Base-by-base conservation (phyloP, 2,888 invertebrate species). In the Trachelus stipa region DNA sequence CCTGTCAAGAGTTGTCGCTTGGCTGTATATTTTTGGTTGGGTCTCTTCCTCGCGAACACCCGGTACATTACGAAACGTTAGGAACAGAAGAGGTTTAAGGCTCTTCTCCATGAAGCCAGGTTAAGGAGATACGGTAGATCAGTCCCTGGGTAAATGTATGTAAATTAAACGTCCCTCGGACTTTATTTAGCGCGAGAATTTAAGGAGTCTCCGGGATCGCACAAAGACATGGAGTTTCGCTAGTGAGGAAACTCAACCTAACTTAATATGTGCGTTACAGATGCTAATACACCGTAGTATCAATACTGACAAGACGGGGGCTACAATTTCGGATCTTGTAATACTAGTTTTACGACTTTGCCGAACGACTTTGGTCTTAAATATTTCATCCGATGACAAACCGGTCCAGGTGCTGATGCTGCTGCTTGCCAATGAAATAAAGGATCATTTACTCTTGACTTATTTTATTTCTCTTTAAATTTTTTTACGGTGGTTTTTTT, bases 161-260 rank as follows among this genome's bases (percentile, higher is more conserved):
- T 81, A 87, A 87, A 87, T 87, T 85, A 84, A 87, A 87, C 81
- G 85, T 87, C 83, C 82, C 82, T 79, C 83, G 56, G 86, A 86
- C 84, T 86, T 87, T 87, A 87, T 87, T 85, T 86, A 87, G 85
- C 81, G 81, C 82, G 82, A 82, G 85, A 85, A 81, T 85, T 85
- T 85, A 83, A 56, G 56, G 23, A 56, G 56, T 23, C 23, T 56
- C 9, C 56, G 23, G 56, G 56, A 56, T 56, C 56, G 56, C 23
- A 23, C 56, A 56, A 23, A 56, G 56, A 56, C 56, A 56, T 56
- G 23, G 56, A 56, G 23, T 56, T 56, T 56, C 9, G 23, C 23
- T 56, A 56, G 56, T 9, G 2, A 23, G 23, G 56, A 23, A 56
- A 23, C 23, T 56, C 56, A 56, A 56, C 56, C 56, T 56, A 56